Evolutionary conservation across 2,113 vertebrate genomes (phyloP).

Genomic region (Mohoua ochrocephala): DNA sequence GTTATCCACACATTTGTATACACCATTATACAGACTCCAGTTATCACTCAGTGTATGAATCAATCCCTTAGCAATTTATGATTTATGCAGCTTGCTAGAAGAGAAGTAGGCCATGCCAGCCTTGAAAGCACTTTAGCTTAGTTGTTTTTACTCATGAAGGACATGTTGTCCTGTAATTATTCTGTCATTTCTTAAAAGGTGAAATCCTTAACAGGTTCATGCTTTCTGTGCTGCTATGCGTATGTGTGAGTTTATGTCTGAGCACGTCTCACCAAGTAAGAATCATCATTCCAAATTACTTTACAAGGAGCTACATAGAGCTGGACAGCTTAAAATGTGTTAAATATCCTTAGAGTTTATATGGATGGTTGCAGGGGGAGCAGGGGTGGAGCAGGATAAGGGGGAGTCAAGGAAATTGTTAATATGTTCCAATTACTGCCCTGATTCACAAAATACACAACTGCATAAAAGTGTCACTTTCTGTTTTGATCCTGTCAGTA

Average conservation of each 20-base stretch:
- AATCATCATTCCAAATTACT: constrained; percentile 47
- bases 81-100: constrained; percentile 73
- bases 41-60: constrained; percentile 17
- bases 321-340: constrained; percentile 51
- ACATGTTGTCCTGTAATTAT: constrained; percentile 77
- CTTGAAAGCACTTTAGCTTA: constrained; percentile 73
- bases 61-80: constrained; percentile 51
- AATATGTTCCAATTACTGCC: constrained; percentile 2
- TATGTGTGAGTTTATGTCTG: constrained; percentile 40
- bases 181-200: constrained; percentile 77
- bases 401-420: not conserved
- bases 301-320: constrained; percentile 52
- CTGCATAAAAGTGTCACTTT: not conserved
- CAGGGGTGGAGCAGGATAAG: not conserved
- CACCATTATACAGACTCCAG: not conserved
- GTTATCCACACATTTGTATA: not conserved
- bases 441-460: constrained; percentile 8
- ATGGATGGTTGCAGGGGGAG: not conserved
- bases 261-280: constrained; percentile 33
- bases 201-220: constrained; percentile 70
- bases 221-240: constrained; percentile 37
- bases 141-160: constrained; percentile 76
- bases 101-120: constrained; percentile 72
- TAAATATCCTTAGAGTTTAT: constrained; percentile 49
- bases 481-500: not conserved